Percentiles rank a stretch among this genome's conserved stretches.
Conservation (phyloP, 2,888 invertebrate genomes). For the Meandrusa payeni region DNA sequence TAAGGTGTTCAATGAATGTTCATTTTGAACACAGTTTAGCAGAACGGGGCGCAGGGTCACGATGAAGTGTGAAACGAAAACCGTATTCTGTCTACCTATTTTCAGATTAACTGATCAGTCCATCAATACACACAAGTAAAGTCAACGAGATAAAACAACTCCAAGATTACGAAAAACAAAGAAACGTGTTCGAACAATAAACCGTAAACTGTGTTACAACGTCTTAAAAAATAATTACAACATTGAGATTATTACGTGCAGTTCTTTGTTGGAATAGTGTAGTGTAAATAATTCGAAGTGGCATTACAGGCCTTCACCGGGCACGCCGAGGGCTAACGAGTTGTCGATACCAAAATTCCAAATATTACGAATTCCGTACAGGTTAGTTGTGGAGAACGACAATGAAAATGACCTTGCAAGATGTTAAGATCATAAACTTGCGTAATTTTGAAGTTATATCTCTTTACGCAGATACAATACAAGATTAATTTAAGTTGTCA, state of each 20-base stretch:
- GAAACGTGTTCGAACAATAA: slow-evolving; percentile 8
- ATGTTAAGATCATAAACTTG: too few relatives aligned
- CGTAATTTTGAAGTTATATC: too few relatives aligned
- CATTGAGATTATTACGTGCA: slow-evolving; percentile 4
- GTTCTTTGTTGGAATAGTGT: neutral
- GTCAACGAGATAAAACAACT: neutral
- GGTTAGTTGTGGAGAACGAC: neutral
- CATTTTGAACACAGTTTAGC: too few relatives aligned
- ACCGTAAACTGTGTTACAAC: neutral
- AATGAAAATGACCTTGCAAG: slow-evolving; percentile 11
- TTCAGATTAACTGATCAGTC: too few relatives aligned
- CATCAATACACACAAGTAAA: too few relatives aligned
- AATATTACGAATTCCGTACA: slow-evolving; percentile 9
- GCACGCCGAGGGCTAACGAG: neutral
- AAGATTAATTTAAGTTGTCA: too few relatives aligned
- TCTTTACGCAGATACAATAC: too few relatives aligned
- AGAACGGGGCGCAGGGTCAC: too few relatives aligned
- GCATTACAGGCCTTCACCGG: neutral
- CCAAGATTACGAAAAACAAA: slow-evolving; percentile 4
- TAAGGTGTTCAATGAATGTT: too few relatives aligned
- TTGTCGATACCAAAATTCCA: neutral
- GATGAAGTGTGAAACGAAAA: too few relatives aligned
- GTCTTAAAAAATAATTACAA: neutral
- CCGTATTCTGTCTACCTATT: neutral
- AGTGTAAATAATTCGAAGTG: slow-evolving; percentile 2